Percentiles rank a stretch among this genome's conserved stretches.
Evolutionary conservation across 2,888 invertebrate genomes (phyloP).

Genomic region (Colostygia pectinataria): DNA sequence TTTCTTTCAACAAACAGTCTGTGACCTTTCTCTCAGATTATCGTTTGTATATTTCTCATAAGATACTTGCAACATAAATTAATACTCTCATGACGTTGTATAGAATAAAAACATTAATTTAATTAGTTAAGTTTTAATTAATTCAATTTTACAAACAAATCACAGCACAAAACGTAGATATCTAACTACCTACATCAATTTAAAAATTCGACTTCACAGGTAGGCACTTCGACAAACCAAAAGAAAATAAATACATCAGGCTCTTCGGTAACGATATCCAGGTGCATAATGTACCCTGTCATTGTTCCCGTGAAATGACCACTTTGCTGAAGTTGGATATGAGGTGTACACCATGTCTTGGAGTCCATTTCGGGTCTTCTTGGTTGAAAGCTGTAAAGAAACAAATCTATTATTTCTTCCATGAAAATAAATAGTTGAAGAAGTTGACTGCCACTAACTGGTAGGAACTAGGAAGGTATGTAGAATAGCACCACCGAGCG

Average conservation of each 20-base stretch:
- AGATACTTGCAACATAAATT: no score
- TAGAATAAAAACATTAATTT: no score
- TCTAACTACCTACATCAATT: constrained; percentile 23
- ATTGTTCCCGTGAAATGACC: constrained; percentile 66
- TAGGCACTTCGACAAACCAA: constrained; percentile 18
- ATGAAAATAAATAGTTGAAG: no score
- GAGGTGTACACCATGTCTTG: constrained; percentile 67
- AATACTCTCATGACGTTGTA: no score
- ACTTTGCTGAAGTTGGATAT: constrained; percentile 59
- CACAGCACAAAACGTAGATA: constrained; percentile 5
- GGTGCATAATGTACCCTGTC: constrained; percentile 28
- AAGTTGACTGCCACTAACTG: no score
- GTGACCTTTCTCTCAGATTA: no score
- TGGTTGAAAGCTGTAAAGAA: constrained; percentile 20
- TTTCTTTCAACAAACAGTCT: no score
- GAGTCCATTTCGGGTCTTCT: constrained; percentile 63
- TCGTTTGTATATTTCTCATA: no score
- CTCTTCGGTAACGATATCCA: constrained; percentile 35
- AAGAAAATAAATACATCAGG: constrained; percentile 10
- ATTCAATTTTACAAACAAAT: constrained; percentile 4
- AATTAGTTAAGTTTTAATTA: no score
- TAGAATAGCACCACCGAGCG: no score
- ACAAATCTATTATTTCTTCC: no score
- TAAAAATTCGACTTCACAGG: constrained; percentile 23
- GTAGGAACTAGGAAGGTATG: no score